Percentiles rank a stretch among this genome's conserved stretches.
Evolutionary conservation across 2,888 invertebrate species (phyloP).

Genomic region (Plagodis pulveraria): DNA sequence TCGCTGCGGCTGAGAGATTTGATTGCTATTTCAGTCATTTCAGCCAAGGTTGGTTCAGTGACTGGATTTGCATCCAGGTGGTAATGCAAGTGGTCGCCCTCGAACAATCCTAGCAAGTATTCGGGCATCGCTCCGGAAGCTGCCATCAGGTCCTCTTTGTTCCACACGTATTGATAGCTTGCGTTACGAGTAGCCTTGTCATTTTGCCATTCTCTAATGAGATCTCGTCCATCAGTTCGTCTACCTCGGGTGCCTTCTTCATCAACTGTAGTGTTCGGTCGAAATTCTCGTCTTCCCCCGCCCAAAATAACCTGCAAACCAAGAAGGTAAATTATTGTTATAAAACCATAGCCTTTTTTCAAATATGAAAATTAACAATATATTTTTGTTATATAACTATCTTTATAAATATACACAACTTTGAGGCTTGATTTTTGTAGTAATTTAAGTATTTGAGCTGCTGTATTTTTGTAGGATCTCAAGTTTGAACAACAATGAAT

Average conservation of each 20-base stretch:
- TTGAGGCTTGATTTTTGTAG: too few species aligned
- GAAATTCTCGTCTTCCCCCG: constrained; percentile 88
- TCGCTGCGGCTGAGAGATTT: constrained; percentile 86
- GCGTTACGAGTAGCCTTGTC: constrained; percentile 65
- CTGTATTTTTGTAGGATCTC: too few species aligned
- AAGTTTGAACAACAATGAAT: too few species aligned
- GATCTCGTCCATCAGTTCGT: constrained; percentile 85
- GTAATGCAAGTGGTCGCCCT: constrained; percentile 86
- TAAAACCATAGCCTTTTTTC: too few species aligned
- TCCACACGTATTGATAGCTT: constrained; percentile 83
- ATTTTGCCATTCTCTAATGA: constrained; percentile 87
- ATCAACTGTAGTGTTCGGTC: constrained; percentile 83
- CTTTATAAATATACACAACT: too few species aligned
- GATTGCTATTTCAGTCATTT: constrained; percentile 86
- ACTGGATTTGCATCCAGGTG: constrained; percentile 81
- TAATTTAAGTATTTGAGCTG: too few species aligned
- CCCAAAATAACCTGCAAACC: constrained; percentile 88
- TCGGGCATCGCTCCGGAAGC: constrained; percentile 79
- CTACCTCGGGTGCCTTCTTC: constrained; percentile 74
- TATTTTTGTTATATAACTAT: too few species aligned
- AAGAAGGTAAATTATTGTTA: too few species aligned
- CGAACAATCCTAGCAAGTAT: constrained; percentile 87
- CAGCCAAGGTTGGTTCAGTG: constrained; percentile 75
- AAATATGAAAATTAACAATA: too few species aligned
- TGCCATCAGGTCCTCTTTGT: constrained; percentile 82